Evolutionary conservation across 2,888 invertebrate species (phyloP), one percentile per base, ranked within the genome.

Genomic region (Molanna angustata): DNA sequence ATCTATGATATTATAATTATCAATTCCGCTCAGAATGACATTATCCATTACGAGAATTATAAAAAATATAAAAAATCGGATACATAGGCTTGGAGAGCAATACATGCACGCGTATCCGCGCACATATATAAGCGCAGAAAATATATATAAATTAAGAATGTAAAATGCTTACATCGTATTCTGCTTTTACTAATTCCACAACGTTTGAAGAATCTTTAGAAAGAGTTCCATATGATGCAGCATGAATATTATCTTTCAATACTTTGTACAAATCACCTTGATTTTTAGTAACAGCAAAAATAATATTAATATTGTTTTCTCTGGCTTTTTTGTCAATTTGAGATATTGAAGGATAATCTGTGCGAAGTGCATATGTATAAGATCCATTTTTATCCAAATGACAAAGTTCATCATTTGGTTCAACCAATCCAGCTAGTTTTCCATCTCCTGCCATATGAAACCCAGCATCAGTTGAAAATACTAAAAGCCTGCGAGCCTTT

Each of bases 391-490:
- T 45, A 61, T 79, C 69, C 61, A 84, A 74, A 62, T 89, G 83
- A 61, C 90, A 90, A 57, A 73, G 65, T 1, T 83, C 86, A 64
- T 89, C 88, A 62, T 88, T 88, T 0, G 88, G 87, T 61, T 82
- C 76, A 20, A 83, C 73, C 19, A 86, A 79, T 0, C 86, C 86
- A 1, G 78, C 84, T 27, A 80, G 68, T 72, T 84, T 84, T 39
- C 90, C 91, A 66, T 92, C 90, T 1, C 90, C 89, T 18, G 90
- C 90, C 60, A 72, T 69, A 66, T 94, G 94, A 64, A 85, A 91
- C 2, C 79, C 73, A 1, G 83, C 87, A 67, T 92, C 88, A 1
- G 90, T 89, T 1, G 90, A 82, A 61, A 89, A 84, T 0, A 94
- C 79, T 33, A 94, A 67, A 61, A 94, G 80, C 68, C 86, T 86